Evolutionary conservation across 2,888 invertebrate species (phyloP), one percentile per base, ranked within the genome.

Genomic region (Desoria tigrina): DNA sequence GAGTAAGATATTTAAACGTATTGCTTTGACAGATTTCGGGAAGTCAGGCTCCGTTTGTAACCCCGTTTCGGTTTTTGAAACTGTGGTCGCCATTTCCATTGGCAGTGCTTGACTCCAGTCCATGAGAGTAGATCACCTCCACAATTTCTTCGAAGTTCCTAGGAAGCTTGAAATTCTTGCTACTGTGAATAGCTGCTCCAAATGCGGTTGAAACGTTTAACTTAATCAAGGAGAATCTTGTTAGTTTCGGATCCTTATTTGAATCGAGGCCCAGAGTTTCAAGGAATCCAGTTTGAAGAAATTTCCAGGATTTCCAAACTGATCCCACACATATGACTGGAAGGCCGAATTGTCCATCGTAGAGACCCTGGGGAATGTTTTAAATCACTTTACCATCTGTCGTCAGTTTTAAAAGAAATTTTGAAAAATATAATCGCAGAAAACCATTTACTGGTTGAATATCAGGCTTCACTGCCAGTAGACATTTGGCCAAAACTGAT

Each of bases 271-370:
- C 62, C 3, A 90, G 79, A 68, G 84, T 84, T 1, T 80, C 77
- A 2, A 86, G 77, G 74, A 92, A 88, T 0, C 92, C 93, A 2
- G 86, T 82, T 77, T 87, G 84, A 68, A 98, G 79, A 27, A 89
- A 83, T 3, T 86, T 82, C 94, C 95, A 98, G 78, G 95, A 95
- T 70, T 90, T 86, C 92, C 94, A 98, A 1, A 98, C 94, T 0
- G 94, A 94, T 0, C 97, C 97, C 0, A 96, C 92, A 79, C 95
- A 96, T 0, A 94, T 87, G 0, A 97, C 85, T 56, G 87, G 85
- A 49, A 94, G 78, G 1, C 88, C 89, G 23, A 85, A 86, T 2
- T 80, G 76, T 54, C 79, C 79, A 23, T 81, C 76, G 49, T 82
- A 81, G 55, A 88, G 79, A 66, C 83, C 83, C 81, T 85, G 78